Evolutionary conservation across 2,888 invertebrate genomes (phyloP), one percentile per base, ranked within the genome.

Genomic region (Strigamia crassipes): DNA sequence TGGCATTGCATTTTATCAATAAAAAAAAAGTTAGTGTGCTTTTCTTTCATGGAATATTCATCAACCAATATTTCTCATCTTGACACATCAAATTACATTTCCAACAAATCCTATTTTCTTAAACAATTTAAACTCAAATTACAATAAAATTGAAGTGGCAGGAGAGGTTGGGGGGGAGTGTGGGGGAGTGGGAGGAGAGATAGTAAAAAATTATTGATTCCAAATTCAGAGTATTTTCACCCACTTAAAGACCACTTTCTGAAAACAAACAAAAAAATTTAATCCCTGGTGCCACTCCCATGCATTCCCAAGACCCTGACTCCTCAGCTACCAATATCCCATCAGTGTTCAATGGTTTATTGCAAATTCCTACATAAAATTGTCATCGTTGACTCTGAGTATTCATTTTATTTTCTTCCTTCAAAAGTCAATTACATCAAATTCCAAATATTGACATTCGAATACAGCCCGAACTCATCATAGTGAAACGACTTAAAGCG

Each of bases 381-480:
- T n/a, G 51, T 51, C 51, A 18, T 51, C 42, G 34, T 34, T 34
- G 34, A 34, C 34, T 34, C 12, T 4, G 8, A 51, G 51, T 51
- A n/a, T 51, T 51, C 51, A n/a, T 51, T 51, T 18, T n/a, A 51
- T 51, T 51, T 51, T 51, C 51, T 51, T 18, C n/a, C n/a, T n/a
- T n/a, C 51, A 51, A 51, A 51, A 51, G n/a, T 51, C 51, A 51
- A 51, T 51, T 51, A 51, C 51, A 51, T n/a, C 51, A 51, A 51
- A 51, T n/a, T 51, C 51, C n/a, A 51, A 51, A 51, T n/a, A n/a
- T 51, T 51, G 51, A 51, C n/a, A 8, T 51, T 51, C n/a, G 8
- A n/a, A 13, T 51, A 4, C n/a, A 51, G 15, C 4, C 15, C 42
- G n/a, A 51, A 51, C 34, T 34, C 34, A 34, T 34, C 6, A 34